Base-by-base conservation (phyloP, 2,888 invertebrate species). In the Atrina japonica region DNA sequence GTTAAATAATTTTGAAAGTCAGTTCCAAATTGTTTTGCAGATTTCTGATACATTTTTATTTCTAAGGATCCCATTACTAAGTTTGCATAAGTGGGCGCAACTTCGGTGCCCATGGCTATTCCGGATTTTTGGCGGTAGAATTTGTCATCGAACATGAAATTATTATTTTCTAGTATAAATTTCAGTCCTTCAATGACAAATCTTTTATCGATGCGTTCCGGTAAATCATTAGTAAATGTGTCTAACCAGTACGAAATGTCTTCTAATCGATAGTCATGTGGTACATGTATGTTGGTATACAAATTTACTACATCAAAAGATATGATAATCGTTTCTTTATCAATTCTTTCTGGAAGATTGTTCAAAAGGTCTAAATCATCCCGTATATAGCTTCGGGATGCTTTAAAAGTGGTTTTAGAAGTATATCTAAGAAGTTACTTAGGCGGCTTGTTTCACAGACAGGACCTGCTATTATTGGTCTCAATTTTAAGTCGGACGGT, bases 11-110 rank as follows among this genome's bases (percentile, higher is more conserved):
- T 23, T 2, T 18, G 16, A 40, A 66, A 53, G 2, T 23, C 14
- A 14, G 45, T 21, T 7, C 53, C 69, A 29, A 56, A 69, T 41
- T 35, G 35, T 3, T 63, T 25, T 53, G 11, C 21, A 3, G 55
- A 50, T 41, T 41, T 30, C 3, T 55, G 14, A 18, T 69, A 70
- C 0, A 73, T 16, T 14, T 43, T 29, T 41, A 53, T 14, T 41
- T 72, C 70, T 23, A 63, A 25, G 21, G 49, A 66, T 30, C 58
- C 61, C 47, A 66, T 41, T 18, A 55, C 40, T 16, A 73, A 25
- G 27, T 64, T 77, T 2, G 68, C 75, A 60, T 70, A 73, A 3
- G 66, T 61, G 11, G 72, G 76, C 0, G 71, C 66, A 11, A 73
- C 29, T 43, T 61, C 53, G 1, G 67, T 73, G 7, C 73, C 76